These are phyloP conservation scores for Mustela erminea DNA, from an alignment of 2,797 vertebrate genomes.

Conservation along the genomic window DNA sequence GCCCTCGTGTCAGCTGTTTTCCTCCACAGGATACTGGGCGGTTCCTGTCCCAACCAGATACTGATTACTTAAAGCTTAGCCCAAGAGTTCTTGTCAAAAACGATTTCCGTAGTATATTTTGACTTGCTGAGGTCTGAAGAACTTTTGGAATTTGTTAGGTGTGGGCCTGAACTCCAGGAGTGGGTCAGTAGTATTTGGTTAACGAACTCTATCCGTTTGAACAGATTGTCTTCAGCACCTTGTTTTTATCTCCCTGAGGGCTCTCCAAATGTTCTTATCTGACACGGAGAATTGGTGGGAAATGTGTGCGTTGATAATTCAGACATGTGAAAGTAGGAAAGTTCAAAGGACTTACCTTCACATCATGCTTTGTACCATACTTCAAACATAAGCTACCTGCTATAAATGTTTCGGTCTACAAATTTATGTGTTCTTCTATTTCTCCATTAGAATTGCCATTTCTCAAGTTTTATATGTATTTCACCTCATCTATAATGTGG, in stretches of 20 bases:
- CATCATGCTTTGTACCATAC: not conserved
- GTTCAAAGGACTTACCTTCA: not conserved
- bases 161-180: conserved; percentile 76
- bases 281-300: not conserved
- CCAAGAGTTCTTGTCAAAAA: conserved; percentile 90
- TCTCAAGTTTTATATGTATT: not conserved
- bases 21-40: conserved; percentile 91
- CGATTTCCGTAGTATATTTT: conserved; percentile 89
- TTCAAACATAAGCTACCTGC: not conserved
- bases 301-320: conserved; percentile 21
- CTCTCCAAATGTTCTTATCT: conserved; percentile 44
- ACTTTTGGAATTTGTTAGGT: conserved; percentile 81
- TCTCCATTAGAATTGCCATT: not conserved
- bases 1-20: conserved; percentile 90
- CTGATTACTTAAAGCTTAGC: conserved; percentile 91
- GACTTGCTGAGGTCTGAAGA: conserved; percentile 88
- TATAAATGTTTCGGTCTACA: not conserved
- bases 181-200: not conserved
- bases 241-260: not conserved
- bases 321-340: not conserved
- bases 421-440: not conserved
- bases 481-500: not conserved
- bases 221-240: conserved; percentile 53
- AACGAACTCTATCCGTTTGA: conserved; percentile 27
- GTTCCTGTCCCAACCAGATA: conserved; percentile 92